Conservation (phyloP, 2,797 vertebrate genomes). For the Clarias platycephalus region DNA sequence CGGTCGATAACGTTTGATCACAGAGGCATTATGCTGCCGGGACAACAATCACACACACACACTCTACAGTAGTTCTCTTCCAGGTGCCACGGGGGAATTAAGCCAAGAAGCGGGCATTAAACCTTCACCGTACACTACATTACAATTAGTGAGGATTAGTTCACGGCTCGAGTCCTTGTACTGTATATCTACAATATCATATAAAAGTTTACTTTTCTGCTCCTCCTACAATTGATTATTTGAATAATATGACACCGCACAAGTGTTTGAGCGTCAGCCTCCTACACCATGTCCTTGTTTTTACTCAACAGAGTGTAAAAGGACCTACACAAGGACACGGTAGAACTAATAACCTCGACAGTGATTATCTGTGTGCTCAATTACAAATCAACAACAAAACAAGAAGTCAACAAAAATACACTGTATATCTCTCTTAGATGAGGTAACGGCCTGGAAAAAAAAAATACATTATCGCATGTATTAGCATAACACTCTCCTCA, state of each 20-base stretch:
- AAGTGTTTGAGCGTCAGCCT: background rate
- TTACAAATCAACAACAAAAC: too few species aligned
- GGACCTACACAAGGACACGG: background rate
- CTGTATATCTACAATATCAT: too few species aligned
- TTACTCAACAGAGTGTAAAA: background rate
- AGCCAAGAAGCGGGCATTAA: conserved; percentile 17
- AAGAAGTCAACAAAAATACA: too few species aligned
- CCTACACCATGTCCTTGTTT: background rate
- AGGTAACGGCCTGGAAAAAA: background rate
- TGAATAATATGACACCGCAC: background rate
- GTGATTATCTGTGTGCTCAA: too few species aligned
- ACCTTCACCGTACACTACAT: background rate
- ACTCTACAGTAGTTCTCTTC: conserved; percentile 11
- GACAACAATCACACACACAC: conserved; percentile 39
- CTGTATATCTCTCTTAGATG: background rate
- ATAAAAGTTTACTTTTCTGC: too few species aligned
- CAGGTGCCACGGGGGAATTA: conserved; percentile 13
- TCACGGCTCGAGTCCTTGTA: background rate
- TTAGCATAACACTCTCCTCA: background rate
- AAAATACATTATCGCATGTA: background rate
- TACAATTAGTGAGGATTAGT: background rate
- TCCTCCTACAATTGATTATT: too few species aligned
- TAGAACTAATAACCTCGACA: too few species aligned
- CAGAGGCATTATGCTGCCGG: conserved; percentile 60
- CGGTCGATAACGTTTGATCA: conserved; percentile 79